phyloP scores from a whole-genome alignment of 2,113 vertebrate genomes.

The Rhinolophus sinicus region DNA sequence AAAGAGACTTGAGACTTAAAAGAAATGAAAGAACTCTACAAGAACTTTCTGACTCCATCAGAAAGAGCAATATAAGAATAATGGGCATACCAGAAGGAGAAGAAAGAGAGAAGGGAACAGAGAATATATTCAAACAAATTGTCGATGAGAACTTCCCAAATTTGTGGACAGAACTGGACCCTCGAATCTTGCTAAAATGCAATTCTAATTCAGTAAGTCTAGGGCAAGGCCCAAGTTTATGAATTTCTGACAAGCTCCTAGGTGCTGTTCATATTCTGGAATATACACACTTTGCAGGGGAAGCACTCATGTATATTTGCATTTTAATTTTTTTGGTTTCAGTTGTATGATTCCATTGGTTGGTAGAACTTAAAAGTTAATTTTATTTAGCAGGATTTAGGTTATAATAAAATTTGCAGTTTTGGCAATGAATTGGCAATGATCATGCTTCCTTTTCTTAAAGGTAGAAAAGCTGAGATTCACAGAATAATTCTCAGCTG shows the following conservation, averaged over 20 bases:
- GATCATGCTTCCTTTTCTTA: slow-evolving; percentile 1
- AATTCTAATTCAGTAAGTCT: not conserved
- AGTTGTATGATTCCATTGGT: not conserved
- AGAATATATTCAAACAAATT: too few species aligned
- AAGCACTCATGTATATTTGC: not conserved
- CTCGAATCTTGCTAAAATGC: slow-evolving; percentile 26
- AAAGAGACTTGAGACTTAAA: too few species aligned
- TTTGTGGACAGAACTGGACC: too few species aligned
- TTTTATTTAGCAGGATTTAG: slow-evolving; percentile 19
- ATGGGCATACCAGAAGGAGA: too few species aligned
- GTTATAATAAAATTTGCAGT: not conserved
- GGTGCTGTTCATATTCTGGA: not conserved
- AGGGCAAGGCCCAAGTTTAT: not conserved
- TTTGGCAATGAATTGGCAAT: not conserved
- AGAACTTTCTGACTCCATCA: too few species aligned
- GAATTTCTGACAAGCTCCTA: not conserved
- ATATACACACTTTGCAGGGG: not conserved
- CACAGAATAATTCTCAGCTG: not conserved
- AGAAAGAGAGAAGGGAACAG: too few species aligned
- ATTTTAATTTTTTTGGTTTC: not conserved
- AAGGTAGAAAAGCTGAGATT: not conserved
- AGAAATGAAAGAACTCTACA: too few species aligned
- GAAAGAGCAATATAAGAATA: too few species aligned
- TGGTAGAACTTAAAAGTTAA: slow-evolving; percentile 16
- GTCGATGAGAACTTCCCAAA: too few species aligned